Percentiles rank a stretch among this genome's conserved stretches.
Conservation (phyloP, 2,888 invertebrate species). For the Schizaphis graminum region DNA sequence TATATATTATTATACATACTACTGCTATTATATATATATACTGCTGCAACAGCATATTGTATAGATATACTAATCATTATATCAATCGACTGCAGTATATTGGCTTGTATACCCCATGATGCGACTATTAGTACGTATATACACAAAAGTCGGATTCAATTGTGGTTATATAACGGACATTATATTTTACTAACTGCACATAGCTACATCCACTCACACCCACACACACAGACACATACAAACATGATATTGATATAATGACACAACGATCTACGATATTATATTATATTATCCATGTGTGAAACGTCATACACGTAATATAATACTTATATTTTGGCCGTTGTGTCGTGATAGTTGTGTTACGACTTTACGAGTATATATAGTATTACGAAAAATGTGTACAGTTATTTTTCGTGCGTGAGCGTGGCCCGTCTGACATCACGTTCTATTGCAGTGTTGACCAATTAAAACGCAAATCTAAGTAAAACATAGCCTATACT, state of each 20-base stretch:
- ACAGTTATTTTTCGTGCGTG: conserved; percentile 2
- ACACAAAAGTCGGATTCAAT: not conserved
- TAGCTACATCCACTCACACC: not conserved
- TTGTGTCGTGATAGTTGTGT: not conserved
- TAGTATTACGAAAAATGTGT: not conserved
- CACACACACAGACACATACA: not conserved
- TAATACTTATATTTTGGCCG: not conserved
- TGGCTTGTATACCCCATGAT: not conserved
- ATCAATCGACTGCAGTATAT: not conserved
- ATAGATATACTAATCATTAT: not conserved
- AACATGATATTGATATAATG: not conserved
- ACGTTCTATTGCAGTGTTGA: not conserved
- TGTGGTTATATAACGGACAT: not conserved
- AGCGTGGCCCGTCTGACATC: not conserved
- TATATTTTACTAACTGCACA: not conserved
- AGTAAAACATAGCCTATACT: not conserved
- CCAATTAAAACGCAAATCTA: not conserved
- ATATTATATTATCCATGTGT: not conserved
- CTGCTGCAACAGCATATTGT: not conserved
- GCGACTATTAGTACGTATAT: not conserved
- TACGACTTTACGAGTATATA: not conserved
- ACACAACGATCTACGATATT: not conserved
- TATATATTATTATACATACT: not conserved
- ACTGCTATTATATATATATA: not conserved
- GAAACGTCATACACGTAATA: not conserved